Percentiles rank a stretch among this genome's conserved stretches.
These are phyloP conservation scores for Diachasma alloeum DNA, from an alignment of 1,140 invertebrate species.

Conservation along the genomic window DNA sequence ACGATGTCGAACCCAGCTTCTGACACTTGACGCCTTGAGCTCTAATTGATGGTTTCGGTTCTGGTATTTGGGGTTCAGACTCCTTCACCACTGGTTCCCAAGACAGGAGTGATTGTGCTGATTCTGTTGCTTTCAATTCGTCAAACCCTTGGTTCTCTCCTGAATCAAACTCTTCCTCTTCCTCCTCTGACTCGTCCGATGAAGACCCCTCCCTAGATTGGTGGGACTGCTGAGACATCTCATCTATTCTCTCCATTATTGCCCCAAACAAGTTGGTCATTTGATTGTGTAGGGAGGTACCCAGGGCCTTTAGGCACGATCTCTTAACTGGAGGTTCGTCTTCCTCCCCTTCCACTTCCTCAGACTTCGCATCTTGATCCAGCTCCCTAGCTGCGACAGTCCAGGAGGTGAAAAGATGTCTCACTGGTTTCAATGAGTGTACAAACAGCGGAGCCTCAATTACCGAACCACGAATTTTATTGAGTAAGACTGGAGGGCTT, in stretches of 20 bases:
- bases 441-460: constrained; percentile 16
- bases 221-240: too few species aligned
- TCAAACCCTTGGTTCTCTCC: neutral
- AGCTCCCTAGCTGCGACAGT: neutral
- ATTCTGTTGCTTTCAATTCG: neutral
- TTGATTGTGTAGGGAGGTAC: too few species aligned
- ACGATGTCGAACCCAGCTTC: constrained; percentile 29
- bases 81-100: constrained; percentile 33
- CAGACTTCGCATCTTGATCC: neutral
- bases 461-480: constrained; percentile 35
- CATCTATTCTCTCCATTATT: neutral
- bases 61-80: constrained; percentile 29
- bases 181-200: neutral
- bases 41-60: constrained; percentile 32
- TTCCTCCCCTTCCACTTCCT: neutral
- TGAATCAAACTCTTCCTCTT: neutral
- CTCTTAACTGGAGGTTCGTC: too few species aligned
- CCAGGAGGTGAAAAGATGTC: constrained; percentile 13
- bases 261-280: neutral
- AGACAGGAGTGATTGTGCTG: neutral
- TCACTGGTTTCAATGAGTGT: constrained; percentile 17
- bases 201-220: neutral
- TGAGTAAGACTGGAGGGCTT: constrained; percentile 32
- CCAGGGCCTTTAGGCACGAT: too few species aligned
- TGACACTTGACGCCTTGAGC: constrained; percentile 30